Evolutionary conservation across 2,113 vertebrate genomes (phyloP).

Genomic region (Stomatorhinus ivindoensis): DNA sequence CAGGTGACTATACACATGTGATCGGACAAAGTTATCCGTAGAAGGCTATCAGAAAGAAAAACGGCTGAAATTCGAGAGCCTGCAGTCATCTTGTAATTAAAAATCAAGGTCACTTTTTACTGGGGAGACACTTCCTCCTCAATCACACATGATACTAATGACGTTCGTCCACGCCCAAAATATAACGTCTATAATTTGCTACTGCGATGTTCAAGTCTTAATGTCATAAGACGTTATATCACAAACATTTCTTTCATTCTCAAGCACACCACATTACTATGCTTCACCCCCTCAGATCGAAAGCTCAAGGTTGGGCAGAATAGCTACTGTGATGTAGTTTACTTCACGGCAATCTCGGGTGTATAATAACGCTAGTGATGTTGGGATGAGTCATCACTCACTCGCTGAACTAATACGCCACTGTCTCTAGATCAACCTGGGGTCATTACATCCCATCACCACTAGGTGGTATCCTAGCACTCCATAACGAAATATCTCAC

Average conservation of each 20-base stretch:
- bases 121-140: slow-evolving; percentile 13
- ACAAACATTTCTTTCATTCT: neutral
- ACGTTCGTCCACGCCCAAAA: slow-evolving; percentile 1
- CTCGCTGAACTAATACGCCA: neutral
- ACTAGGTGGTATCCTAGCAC: slow-evolving; percentile 22
- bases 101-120: slow-evolving; percentile 49
- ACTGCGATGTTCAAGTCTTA: neutral
- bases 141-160: slow-evolving; percentile 41
- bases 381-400: slow-evolving; percentile 53
- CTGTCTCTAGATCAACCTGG: neutral
- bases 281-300: slow-evolving; percentile 15
- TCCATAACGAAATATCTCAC: neutral
- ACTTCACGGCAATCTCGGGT: slow-evolving; percentile 40
- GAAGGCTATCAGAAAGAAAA: neutral
- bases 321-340: slow-evolving; percentile 46
- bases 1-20: neutral
- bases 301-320: slow-evolving; percentile 38
- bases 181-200: slow-evolving; percentile 13
- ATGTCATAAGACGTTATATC: slow-evolving; percentile 8
- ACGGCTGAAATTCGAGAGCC: neutral
- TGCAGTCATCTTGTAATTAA: slow-evolving; percentile 25
- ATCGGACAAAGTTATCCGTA: neutral
- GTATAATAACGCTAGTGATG: slow-evolving; percentile 47
- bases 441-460: neutral
- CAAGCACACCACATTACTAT: neutral